These are phyloP conservation scores for Periplaneta americana DNA, from an alignment of 1,140 invertebrate genomes.

Conservation along the genomic window DNA sequence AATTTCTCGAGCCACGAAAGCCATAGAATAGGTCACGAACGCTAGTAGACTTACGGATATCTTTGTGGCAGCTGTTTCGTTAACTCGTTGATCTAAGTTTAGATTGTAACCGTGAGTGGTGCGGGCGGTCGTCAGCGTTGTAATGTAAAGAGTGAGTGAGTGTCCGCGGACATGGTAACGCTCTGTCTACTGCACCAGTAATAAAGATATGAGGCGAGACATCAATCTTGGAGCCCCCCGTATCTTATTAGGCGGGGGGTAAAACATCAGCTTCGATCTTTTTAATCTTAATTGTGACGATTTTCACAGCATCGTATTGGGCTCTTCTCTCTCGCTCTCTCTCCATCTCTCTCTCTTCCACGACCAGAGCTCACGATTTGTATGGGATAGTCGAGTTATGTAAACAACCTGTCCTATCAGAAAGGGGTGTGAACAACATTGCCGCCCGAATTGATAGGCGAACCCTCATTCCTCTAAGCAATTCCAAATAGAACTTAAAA, in stretches of 20 bases:
- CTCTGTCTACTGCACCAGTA: not conserved
- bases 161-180: not conserved
- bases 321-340: not conserved
- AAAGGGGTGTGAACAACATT: not conserved
- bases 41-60: too few relatives aligned
- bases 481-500: too few relatives aligned
- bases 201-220: constrained; percentile 10
- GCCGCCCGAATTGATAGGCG: too few relatives aligned
- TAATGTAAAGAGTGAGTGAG: not conserved
- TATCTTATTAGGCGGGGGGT: not conserved
- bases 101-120: not conserved
- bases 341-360: not conserved
- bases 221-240: constrained; percentile 5
- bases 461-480: too few relatives aligned
- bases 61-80: too few relatives aligned
- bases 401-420: not conserved
- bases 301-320: constrained; percentile 5
- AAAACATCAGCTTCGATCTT: not conserved
- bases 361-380: not conserved
- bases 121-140: not conserved
- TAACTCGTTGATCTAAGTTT: not conserved
- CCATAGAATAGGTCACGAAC: too few relatives aligned
- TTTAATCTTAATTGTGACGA: constrained; percentile 13
- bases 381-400: not conserved
- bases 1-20: too few relatives aligned